Conservation (phyloP, 35 echinoderm and acorn worm genomes). For the Holothuria glaberrima region DNA sequence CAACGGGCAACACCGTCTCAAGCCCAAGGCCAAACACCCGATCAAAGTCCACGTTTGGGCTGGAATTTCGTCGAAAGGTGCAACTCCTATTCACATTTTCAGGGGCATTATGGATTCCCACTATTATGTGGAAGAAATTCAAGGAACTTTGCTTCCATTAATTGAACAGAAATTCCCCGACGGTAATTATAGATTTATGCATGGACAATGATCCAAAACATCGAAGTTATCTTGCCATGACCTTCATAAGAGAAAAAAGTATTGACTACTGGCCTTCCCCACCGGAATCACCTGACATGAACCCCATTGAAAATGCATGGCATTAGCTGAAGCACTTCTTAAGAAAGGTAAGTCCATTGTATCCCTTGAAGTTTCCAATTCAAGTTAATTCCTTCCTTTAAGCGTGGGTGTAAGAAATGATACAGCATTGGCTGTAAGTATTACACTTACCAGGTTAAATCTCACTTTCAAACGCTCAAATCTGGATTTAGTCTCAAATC, state of each 20-base stretch:
- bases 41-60: slow-evolving; percentile 36
- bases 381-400: no score
- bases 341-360: background rate
- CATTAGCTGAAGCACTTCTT: slow-evolving; percentile 57
- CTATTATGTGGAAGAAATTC: slow-evolving; percentile 32
- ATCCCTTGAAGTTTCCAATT: no score
- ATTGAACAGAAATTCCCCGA: background rate
- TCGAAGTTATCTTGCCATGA: slow-evolving; percentile 2
- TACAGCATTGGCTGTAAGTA: no score
- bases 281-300: slow-evolving; percentile 64
- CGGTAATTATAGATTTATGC: slow-evolving; percentile 20
- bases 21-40: slow-evolving; percentile 54
- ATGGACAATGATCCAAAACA: slow-evolving; percentile 74
- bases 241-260: slow-evolving; percentile 16
- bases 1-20: background rate
- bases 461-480: no score
- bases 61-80: slow-evolving; percentile 41
- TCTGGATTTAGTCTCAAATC: no score
- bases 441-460: no score
- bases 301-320: slow-evolving; percentile 59
- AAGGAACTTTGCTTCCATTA: slow-evolving; percentile 37
- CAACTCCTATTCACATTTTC: slow-evolving; percentile 54
- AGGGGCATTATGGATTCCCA: slow-evolving; percentile 41
- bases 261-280: slow-evolving; percentile 50
- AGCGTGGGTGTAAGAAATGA: no score